phyloP scores from a whole-genome alignment of 2,888 invertebrate genomes.

The Drosophila pseudotalamancana region DNA sequence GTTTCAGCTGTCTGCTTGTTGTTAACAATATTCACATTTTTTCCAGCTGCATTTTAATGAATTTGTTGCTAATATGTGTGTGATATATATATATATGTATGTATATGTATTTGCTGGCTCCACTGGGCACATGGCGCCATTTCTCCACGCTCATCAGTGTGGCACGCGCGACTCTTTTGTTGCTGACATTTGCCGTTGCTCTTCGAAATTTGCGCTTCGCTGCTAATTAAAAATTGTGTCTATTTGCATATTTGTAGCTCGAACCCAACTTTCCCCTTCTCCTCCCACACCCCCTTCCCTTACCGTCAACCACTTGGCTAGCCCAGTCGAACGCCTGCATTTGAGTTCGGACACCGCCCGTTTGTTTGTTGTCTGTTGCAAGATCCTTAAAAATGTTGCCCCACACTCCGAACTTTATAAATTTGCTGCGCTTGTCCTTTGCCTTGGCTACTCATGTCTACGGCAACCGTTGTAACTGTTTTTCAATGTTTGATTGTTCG shows the following conservation, averaged over 20 bases:
- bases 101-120: conserved; percentile 27
- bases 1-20: conserved; percentile 39
- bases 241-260: conserved; percentile 76
- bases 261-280: background rate
- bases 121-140: conserved; percentile 50
- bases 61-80: conserved; percentile 71
- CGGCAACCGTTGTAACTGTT: conserved; percentile 29
- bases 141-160: conserved; percentile 50
- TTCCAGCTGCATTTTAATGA: conserved; percentile 66
- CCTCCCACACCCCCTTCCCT: background rate
- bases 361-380: conserved; percentile 63
- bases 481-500: conserved; percentile 38
- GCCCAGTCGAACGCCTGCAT: conserved; percentile 55
- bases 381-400: conserved; percentile 36
- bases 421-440: conserved; percentile 68
- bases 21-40: conserved; percentile 16
- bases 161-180: conserved; percentile 60
- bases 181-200: conserved; percentile 69
- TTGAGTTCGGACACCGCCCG: conserved; percentile 57
- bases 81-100: conserved; percentile 16
- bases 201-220: conserved; percentile 75
- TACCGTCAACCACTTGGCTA: too few species aligned
- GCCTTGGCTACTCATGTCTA: conserved; percentile 23
- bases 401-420: conserved; percentile 5
- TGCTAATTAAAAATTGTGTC: conserved; percentile 80